Base-by-base conservation (phyloP, 1,140 invertebrate genomes). In the Papilio glaucus region DNA sequence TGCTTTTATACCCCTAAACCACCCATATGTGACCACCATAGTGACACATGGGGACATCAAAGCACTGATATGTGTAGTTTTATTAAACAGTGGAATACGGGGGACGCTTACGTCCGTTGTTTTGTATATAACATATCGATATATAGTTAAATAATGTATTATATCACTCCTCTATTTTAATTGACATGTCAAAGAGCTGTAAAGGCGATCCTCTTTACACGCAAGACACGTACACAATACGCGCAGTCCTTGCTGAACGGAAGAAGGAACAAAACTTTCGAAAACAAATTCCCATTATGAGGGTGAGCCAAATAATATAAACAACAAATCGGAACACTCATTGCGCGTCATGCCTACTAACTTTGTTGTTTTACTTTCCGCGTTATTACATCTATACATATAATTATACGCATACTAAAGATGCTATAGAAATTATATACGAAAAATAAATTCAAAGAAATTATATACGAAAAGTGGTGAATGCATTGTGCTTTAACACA, bases 321-420 rank as follows among this genome's bases (percentile, higher is more conserved):
- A 57, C 49, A 57, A 57, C 49, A 57, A 57, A 57, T 57, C 21
- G 49, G 49, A 57, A 57, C 49, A 57, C 49, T 24, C 49, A 24
- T 57, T 26, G 49, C 10, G 21, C 49, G 21, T 26, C 3, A 57
- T 57, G 49, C 49, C 2, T 57, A 57, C 49, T 10, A 53, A 53
- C 45, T 57, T 57, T 57, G 49, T 57, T 53, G 21, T 21, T 53
- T 53, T 57, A 26, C 45, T 49, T 49, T 7, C 7, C 42, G 8
- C n/a, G n/a, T n/a, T 45, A 18, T 45, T 45, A 45, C 15, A 21
- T 49, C 21, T 9, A 49, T 21, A 49, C 49, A 57, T 24, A 57
- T 4, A 24, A 0, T 26, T 26, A 13, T 10, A 3, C 12, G 6
- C 15, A 45, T 18, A 49, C 21, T 24, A 1, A 21, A 8, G 24